Evolutionary conservation across 2,113 vertebrate species (phyloP), one percentile per base, ranked within the genome.

Genomic region (Urocolius indicus): DNA sequence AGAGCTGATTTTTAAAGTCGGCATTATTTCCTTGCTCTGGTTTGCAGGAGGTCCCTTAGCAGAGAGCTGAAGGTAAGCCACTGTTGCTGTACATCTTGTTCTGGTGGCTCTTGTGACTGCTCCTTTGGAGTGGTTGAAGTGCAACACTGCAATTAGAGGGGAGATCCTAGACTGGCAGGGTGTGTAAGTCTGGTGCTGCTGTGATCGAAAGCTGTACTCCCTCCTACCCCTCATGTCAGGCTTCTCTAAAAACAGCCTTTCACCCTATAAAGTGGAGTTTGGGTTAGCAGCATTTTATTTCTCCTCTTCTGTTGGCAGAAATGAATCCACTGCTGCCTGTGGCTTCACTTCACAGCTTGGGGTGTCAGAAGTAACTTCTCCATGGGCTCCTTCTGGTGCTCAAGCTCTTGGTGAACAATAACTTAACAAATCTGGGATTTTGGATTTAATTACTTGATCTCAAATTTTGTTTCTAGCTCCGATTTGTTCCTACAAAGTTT

Each of bases 81-180:
- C 14, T 22, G 27, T 8, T 61, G 26, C 30, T n/a, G 15, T 27
- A 17, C 0, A 1, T 12, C 20, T 90, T 92, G 52, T 51, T 10
- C 59, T 41, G 6, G 6, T 63, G 59, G 41, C 43, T 80, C n/a
- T 16, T 58, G 48, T 1, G 5, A 4, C 51, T 75, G n/a, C 6
- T 62, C 7, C 61, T 75, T 61, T 69, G 45, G 55, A 43, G 48
- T 7, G 5, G 22, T 36, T 57, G 74, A 80, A 49, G 15, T 13
- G 8, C 41, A 86, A 13, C 8, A 8, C n/a, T 16, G 24, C 0
- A 0, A 43, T 75, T 6, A 5, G 49, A 23, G 5, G 2, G 9
- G 9, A 59, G 10, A 49, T 41, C 11, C 23, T 65, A 41, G 27
- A 16, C 16, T 16, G 30, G 5, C 23, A 65, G 32, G 18, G 24